Evolutionary conservation across 2,888 invertebrate genomes (phyloP).

Genomic region (Mactromeris polynyma): DNA sequence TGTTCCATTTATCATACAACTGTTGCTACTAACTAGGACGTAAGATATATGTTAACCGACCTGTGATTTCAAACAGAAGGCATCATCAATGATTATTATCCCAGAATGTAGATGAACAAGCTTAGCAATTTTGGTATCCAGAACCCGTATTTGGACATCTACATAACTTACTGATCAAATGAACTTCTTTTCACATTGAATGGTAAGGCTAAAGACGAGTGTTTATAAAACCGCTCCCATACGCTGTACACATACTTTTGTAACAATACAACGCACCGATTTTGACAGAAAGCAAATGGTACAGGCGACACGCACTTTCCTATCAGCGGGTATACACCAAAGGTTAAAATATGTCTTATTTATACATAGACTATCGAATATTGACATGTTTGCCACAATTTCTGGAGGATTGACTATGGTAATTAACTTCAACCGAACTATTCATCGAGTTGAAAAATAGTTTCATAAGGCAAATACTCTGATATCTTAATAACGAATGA

Average conservation of each 20-base stretch:
- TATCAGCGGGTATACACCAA: not conserved
- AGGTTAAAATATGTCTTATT: not conserved
- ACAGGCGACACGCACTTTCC: not conserved
- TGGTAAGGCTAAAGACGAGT: not conserved
- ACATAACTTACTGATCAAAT: not conserved
- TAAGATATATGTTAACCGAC: too few species aligned
- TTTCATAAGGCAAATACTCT: not conserved
- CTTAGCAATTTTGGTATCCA: not conserved
- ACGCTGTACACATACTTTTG: not conserved
- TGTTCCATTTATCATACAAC: too few species aligned
- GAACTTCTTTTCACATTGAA: not conserved
- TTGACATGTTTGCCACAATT: conserved; percentile 1
- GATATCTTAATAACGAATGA: not conserved
- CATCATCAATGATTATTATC: not conserved
- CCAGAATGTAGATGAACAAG: not conserved
- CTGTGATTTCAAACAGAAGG: too few species aligned
- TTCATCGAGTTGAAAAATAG: not conserved
- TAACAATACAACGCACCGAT: not conserved
- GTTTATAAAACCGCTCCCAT: not conserved
- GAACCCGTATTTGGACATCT: not conserved
- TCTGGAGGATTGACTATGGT: not conserved
- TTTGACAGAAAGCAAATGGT: not conserved
- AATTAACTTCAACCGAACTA: not conserved
- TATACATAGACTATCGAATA: not conserved
- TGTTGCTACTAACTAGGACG: too few species aligned